Evolutionary conservation across 2,113 vertebrate species (phyloP).

Genomic region (Cnemophilus loriae): DNA sequence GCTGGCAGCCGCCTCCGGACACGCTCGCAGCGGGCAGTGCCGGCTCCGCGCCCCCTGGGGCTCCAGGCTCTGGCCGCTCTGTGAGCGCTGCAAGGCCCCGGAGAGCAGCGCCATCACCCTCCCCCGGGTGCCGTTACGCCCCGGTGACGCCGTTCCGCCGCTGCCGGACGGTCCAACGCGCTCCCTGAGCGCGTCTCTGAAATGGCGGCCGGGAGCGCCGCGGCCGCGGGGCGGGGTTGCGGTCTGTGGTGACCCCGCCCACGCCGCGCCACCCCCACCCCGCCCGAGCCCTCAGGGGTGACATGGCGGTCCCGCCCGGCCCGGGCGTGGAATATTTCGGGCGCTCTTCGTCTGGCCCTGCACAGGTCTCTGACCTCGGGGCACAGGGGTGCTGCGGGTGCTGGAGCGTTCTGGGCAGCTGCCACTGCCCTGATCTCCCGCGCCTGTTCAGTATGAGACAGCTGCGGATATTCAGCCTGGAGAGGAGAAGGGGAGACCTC

Average conservation of each 20-base stretch:
- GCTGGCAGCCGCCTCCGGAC: no score
- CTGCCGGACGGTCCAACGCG: rapidly evolving
- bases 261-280: rapidly evolving
- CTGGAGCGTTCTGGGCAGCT: no score
- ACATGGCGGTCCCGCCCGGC: neutral
- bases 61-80: neutral
- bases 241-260: rapidly evolving
- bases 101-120: rapidly evolving
- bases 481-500: neutral
- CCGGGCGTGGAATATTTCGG: rapidly evolving
- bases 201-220: neutral
- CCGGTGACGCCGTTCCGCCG: rapidly evolving
- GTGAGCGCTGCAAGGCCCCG: no score
- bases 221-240: neutral
- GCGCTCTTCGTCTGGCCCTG: rapidly evolving
- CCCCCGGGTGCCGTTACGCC: rapidly evolving
- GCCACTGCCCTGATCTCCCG: rapidly evolving
- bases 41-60: neutral
- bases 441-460: no score
- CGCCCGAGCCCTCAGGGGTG: neutral
- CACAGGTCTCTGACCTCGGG: rapidly evolving
- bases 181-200: neutral
- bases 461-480: neutral
- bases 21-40: neutral
- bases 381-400: rapidly evolving